Base-by-base conservation (phyloP, 2,797 vertebrate species). In the Numenius phaeopus region DNA sequence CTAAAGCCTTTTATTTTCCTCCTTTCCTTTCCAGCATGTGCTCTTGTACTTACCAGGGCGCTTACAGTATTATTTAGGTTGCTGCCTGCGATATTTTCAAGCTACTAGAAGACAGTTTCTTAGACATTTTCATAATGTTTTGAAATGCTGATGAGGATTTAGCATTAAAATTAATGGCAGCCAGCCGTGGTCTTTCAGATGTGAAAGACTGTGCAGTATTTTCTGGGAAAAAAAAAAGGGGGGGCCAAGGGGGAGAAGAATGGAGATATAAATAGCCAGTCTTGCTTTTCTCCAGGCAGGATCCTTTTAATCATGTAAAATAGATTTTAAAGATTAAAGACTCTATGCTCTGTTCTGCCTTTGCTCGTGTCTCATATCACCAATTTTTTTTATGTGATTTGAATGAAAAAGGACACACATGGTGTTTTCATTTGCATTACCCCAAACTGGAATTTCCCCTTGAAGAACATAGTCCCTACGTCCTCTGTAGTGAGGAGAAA, bases 261-360 rank as follows among this genome's bases (percentile, higher is more conserved):
- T 92, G 83, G 92, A 91, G 97, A 95, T 97, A 97, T 96, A 98
- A 97, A 97, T 97, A 98, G 97, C 95, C 89, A 66, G 40, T 87
- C 95, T 97, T 97, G 95, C 95, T 94, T 97, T 97, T 97, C 89
- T 97, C 71, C 79, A 97, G 91, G 95, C 96, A 97, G 92, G 97
- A 97, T 96, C 94, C 87, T 97, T 98, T 97, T 97, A 98, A 98
- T 97, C 96, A 97, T 94, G 94, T 93, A 96, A 95, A 96, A 97
- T 95, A 95, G 96, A 97, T 97, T 98, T 97, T 98, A 95, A 97
- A 97, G 97, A 98, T 98, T 97, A 98, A 98, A 97, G 96, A 97
- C 94, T 91, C 89, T n/a, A 66, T 93, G 88, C 96, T 95, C 91
- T 92, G 85, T 88, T 97, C 96, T 96, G 94, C 92, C 85, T 97